Evolutionary conservation across 92 coral and sea anemone species (phyloP).

Genomic region (Zoanthus sansibaricus): DNA sequence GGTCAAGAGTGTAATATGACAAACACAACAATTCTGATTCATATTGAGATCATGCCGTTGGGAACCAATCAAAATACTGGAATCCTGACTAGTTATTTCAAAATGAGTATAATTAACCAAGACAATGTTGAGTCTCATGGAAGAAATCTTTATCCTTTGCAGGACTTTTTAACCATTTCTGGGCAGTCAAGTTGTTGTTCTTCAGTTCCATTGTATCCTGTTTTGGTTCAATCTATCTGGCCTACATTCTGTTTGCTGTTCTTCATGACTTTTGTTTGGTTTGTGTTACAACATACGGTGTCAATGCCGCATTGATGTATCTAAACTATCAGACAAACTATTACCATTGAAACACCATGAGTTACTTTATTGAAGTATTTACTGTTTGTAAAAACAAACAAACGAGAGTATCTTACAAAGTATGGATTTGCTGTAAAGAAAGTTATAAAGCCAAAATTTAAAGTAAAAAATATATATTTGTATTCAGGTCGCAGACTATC

Average conservation of each 20-base stretch:
- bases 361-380: neutral
- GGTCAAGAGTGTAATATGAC: too few species aligned
- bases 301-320: constrained; percentile 72
- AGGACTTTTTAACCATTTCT: constrained; percentile 63
- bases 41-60: too few species aligned
- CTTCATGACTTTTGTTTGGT: constrained; percentile 83
- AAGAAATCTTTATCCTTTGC: neutral
- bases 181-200: constrained; percentile 52
- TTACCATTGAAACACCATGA: neutral
- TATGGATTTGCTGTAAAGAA: too few species aligned
- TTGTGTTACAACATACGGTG: constrained; percentile 76
- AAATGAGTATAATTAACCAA: neutral
- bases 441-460: too few species aligned
- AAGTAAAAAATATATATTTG: too few species aligned
- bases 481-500: too few species aligned
- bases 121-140: neutral
- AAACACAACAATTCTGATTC: too few species aligned
- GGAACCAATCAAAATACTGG: too few species aligned
- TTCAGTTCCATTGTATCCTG: constrained; percentile 77
- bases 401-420: too few species aligned
- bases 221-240: constrained; percentile 74
- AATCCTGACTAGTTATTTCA: too few species aligned
- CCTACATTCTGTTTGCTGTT: constrained; percentile 70
- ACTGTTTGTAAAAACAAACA: too few species aligned
- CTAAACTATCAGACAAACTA: constrained; percentile 64